Conservation (phyloP, 2,888 invertebrate genomes). For the Dasysyrphus tricinctus region DNA sequence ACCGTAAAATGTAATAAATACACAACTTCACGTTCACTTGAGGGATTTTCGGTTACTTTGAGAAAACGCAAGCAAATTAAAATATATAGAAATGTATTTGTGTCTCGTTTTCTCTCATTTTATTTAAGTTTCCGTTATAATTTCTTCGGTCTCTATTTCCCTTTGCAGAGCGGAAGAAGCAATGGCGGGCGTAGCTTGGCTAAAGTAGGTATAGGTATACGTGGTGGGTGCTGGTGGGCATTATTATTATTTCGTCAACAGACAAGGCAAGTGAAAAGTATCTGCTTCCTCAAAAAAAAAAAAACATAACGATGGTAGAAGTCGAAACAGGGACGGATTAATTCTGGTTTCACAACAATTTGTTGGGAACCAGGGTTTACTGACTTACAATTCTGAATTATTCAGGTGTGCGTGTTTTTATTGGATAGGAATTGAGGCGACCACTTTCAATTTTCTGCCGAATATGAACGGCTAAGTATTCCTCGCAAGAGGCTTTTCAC, state of each 20-base stretch:
- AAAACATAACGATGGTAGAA: neutral
- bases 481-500: no score
- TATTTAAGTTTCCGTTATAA: constrained; percentile 42
- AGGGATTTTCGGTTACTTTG: constrained; percentile 73
- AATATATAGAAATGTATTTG: constrained; percentile 38
- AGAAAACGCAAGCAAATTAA: constrained; percentile 70
- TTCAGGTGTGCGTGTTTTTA: no score
- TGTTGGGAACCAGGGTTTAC: no score
- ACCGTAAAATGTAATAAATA: constrained; percentile 72
- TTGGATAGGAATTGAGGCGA: no score
- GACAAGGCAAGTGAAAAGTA: constrained; percentile 15
- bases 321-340: constrained; percentile 1
- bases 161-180: constrained; percentile 7
- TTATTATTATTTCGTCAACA: constrained; percentile 47
- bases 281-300: constrained; percentile 4
- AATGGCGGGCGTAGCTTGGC: constrained; percentile 24
- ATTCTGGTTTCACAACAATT: no score
- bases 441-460: no score
- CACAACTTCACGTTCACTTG: constrained; percentile 74
- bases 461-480: no score
- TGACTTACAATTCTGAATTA: no score
- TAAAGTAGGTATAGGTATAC: constrained; percentile 24
- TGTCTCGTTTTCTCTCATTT: constrained; percentile 61
- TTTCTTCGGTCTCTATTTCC: constrained; percentile 26
- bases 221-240: constrained; percentile 18